Conservation (phyloP, 2,888 invertebrate genomes). For the Nephrotoma flavescens region DNA sequence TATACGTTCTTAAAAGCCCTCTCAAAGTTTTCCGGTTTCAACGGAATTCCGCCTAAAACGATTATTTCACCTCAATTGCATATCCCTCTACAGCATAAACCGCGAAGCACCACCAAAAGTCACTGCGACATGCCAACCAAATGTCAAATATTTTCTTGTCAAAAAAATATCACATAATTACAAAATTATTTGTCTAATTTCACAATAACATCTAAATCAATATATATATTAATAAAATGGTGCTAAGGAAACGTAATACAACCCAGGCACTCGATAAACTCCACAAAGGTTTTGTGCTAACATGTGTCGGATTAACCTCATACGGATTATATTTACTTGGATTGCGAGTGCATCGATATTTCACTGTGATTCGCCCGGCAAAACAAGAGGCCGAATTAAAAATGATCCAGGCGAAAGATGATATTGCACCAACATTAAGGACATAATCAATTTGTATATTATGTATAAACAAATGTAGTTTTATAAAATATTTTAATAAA, state of each 20-base stretch:
- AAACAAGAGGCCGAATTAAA: conserved; percentile 30
- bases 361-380: conserved; percentile 35
- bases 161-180: background rate
- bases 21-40: no score
- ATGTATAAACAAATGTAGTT: background rate
- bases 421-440: conserved; percentile 29
- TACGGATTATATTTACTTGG: conserved; percentile 35
- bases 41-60: no score
- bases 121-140: background rate
- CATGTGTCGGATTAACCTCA: conserved; percentile 27
- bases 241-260: background rate
- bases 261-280: background rate
- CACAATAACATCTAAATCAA: background rate
- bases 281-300: background rate
- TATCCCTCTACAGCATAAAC: background rate
- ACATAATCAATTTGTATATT: background rate
- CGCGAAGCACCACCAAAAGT: background rate
- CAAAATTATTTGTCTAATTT: background rate
- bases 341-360: conserved; percentile 34
- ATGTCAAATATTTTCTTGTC: background rate
- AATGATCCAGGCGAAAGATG: conserved; percentile 30
- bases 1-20: no score
- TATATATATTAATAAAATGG: background rate
- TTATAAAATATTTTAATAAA: background rate
- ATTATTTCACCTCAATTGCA: background rate